Evolutionary conservation across 2,113 vertebrate genomes (phyloP).

Genomic region (Hemiscyllium ocellatum): DNA sequence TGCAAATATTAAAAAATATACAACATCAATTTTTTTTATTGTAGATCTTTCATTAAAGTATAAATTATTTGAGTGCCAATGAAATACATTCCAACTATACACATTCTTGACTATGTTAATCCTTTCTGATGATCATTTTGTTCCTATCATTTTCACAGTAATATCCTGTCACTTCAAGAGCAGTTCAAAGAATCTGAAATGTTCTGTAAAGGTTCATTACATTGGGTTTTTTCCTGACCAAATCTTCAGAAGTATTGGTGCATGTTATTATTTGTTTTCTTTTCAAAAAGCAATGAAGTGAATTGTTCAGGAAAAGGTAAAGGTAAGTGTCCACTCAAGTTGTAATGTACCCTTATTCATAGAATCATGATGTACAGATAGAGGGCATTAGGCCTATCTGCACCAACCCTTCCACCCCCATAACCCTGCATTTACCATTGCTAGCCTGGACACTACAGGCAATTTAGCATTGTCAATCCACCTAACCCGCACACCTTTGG

Average conservation of each 20-base stretch:
- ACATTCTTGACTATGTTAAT: not conserved
- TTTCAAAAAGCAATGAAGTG: not conserved
- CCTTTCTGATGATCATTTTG: not conserved
- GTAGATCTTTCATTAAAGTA: not conserved
- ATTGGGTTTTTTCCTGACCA: not conserved
- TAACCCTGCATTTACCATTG: no score
- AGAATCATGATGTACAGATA: no score
- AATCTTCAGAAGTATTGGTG: not conserved
- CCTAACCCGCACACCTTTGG: no score
- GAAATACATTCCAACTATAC: not conserved
- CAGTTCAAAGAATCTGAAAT: not conserved
- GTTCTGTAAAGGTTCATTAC: not conserved
- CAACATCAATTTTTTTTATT: not conserved
- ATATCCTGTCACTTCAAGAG: conserved; percentile 4
- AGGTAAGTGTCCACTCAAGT: not conserved
- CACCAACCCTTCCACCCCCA: no score
- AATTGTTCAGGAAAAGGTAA: not conserved
- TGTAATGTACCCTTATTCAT: not conserved
- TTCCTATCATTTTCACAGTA: conserved; percentile 19
- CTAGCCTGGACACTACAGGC: no score
- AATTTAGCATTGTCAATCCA: no score
- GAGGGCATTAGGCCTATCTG: no score
- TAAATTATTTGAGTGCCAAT: not conserved
- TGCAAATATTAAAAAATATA: not conserved
- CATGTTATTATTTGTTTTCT: not conserved